A percentile compares a stretch with the other conserved stretches of the same genome.
Evolutionary conservation across 1,140 invertebrate species (phyloP).

Genomic region (Parapsyche elsis): DNA sequence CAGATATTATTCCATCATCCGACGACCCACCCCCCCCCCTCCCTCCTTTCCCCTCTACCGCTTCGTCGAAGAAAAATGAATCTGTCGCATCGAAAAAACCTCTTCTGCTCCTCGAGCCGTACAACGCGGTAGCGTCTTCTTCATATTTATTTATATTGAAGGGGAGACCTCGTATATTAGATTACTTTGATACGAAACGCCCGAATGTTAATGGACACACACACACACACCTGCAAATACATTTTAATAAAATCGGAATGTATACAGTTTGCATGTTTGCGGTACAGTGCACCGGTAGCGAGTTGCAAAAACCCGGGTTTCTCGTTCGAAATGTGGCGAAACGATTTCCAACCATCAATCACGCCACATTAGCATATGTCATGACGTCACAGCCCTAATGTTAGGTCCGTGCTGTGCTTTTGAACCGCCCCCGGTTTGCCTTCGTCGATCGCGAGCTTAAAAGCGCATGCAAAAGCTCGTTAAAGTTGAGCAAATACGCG

Average conservation of each 20-base stretch:
- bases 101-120: slow-evolving; percentile 12
- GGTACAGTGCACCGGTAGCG: slow-evolving; percentile 22
- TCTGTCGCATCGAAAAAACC: slow-evolving; percentile 20
- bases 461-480: no score
- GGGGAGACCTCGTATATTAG: no score
- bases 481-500: no score
- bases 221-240: not conserved
- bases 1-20: slow-evolving; percentile 41
- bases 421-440: no score
- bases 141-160: slow-evolving; percentile 13
- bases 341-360: slow-evolving; percentile 51
- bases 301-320: slow-evolving; percentile 30
- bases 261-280: slow-evolving; percentile 5
- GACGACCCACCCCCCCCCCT: not conserved
- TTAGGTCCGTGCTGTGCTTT: no score
- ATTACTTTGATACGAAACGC: no score
- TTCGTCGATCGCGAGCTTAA: no score
- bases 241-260: not conserved
- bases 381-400: slow-evolving; percentile 24
- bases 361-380: slow-evolving; percentile 55
- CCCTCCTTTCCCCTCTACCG: not conserved
- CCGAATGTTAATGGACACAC: not conserved
- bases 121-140: not conserved
- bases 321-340: slow-evolving; percentile 33
- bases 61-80: slow-evolving; percentile 14